These are phyloP conservation scores for Galaxias olidus DNA, from an alignment of 2,797 vertebrate genomes.

Conservation along the genomic window DNA sequence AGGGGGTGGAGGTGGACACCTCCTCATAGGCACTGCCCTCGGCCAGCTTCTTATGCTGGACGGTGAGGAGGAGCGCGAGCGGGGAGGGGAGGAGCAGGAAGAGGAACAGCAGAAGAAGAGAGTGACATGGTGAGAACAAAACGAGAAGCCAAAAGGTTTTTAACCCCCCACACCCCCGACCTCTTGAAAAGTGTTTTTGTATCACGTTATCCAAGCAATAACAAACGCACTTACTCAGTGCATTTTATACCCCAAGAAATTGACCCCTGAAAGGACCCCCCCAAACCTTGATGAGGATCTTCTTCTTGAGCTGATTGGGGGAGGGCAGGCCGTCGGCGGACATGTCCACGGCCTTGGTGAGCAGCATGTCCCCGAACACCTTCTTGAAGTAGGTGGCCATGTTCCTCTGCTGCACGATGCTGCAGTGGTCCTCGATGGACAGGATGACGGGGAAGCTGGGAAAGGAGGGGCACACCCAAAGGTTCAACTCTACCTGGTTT, in stretches of 20 bases:
- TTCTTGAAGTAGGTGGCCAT: slow-evolving; percentile 95
- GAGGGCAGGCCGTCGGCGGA: slow-evolving; percentile 94
- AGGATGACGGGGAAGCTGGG: slow-evolving; percentile 91
- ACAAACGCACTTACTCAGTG: no score
- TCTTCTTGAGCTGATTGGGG: slow-evolving; percentile 94
- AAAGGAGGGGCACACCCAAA: neutral
- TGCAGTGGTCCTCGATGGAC: slow-evolving; percentile 98
- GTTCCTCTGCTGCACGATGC: slow-evolving; percentile 97
- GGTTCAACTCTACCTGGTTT: neutral
- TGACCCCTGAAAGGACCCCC: no score
- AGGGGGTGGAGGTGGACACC: slow-evolving; percentile 88
- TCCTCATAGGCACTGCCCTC: slow-evolving; percentile 98
- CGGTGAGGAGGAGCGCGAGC: neutral
- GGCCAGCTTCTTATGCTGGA: slow-evolving; percentile 97
- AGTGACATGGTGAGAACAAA: neutral
- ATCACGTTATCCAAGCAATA: no score
- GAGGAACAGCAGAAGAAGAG: neutral
- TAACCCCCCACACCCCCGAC: no score
- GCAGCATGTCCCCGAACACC: slow-evolving; percentile 93
- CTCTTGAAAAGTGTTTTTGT: no score
- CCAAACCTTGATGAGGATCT: slow-evolving; percentile 96
- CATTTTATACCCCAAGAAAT: no score
- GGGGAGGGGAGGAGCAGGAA: neutral
- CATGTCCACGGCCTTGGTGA: slow-evolving; percentile 96
- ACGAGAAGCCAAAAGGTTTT: neutral